These are phyloP conservation scores for Brachirus orientalis DNA, from an alignment of 2,113 vertebrate genomes.

Conservation along the genomic window DNA sequence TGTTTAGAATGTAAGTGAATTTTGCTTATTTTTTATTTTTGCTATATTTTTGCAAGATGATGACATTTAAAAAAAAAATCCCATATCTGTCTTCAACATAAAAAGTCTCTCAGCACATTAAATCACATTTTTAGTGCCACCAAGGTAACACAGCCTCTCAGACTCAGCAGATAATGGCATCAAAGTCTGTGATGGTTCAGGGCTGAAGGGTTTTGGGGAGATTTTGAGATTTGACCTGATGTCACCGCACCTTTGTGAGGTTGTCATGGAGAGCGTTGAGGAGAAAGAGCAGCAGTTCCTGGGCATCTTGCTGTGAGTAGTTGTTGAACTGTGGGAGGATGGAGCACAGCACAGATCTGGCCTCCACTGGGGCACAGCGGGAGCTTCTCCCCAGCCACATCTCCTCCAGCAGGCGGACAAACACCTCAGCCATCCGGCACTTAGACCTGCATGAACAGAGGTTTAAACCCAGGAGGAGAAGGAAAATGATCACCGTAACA, in stretches of 20 bases:
- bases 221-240: neutral
- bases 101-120: too few relatives aligned
- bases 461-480: neutral
- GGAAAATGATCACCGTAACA: neutral
- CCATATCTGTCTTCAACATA: too few relatives aligned
- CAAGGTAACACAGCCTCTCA: too few relatives aligned
- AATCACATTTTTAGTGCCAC: too few relatives aligned
- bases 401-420: conserved; percentile 81
- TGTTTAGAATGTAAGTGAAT: too few relatives aligned
- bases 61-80: too few relatives aligned
- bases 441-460: conserved; percentile 62
- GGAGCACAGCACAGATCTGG: conserved; percentile 74
- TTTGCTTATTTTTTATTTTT: too few relatives aligned
- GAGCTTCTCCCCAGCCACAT: conserved; percentile 84
- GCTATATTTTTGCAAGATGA: too few relatives aligned
- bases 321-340: conserved; percentile 81
- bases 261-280: conserved; percentile 86
- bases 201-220: too few relatives aligned
- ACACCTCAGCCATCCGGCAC: conserved; percentile 72
- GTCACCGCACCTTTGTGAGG: conserved; percentile 80
- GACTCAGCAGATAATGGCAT: too few relatives aligned
- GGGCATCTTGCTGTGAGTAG: conserved; percentile 86
- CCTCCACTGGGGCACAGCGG: conserved; percentile 77
- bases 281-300: conserved; percentile 87
- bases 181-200: too few relatives aligned